Evolutionary conservation across 1,140 invertebrate species (phyloP).

Genomic region (Drosophila littoralis): DNA sequence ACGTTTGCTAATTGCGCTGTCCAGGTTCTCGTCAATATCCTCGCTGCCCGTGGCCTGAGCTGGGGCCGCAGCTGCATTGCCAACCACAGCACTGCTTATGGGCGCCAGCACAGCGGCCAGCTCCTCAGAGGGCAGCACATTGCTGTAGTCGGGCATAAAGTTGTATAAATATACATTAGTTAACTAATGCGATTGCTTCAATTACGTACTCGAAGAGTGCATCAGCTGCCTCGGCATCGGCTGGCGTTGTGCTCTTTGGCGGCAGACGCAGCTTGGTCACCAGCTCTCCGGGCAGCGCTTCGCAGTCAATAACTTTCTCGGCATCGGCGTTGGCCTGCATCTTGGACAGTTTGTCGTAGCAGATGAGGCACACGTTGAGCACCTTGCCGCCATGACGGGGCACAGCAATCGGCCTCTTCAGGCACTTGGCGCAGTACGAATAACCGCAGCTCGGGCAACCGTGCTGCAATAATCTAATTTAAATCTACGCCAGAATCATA

Average conservation of each 20-base stretch:
- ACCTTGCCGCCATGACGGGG: slow-evolving; percentile 66
- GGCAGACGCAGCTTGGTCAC: slow-evolving; percentile 55
- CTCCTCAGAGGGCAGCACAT: slow-evolving; percentile 54
- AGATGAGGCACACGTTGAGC: slow-evolving; percentile 74
- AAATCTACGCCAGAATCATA: not conserved
- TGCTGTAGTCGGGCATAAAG: slow-evolving; percentile 33
- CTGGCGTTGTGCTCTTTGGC: slow-evolving; percentile 50
- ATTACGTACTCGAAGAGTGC: slow-evolving; percentile 61
- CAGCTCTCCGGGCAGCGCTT: slow-evolving; percentile 68
- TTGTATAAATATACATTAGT: not conserved
- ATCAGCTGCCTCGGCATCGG: slow-evolving; percentile 63
- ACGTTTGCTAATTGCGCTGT: slow-evolving; percentile 85
- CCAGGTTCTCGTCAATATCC: slow-evolving; percentile 79
- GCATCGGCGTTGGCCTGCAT: slow-evolving; percentile 58
- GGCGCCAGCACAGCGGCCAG: slow-evolving; percentile 71
- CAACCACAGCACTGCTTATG: slow-evolving; percentile 48
- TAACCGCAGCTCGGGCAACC: slow-evolving; percentile 88
- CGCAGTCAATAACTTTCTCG: slow-evolving; percentile 69
- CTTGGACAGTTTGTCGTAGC: slow-evolving; percentile 73
- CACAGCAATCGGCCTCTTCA: slow-evolving; percentile 86
- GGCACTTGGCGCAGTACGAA: slow-evolving; percentile 88
- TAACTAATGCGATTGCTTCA: not conserved
- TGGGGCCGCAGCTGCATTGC: slow-evolving; percentile 58
- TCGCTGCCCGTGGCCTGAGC: slow-evolving; percentile 32
- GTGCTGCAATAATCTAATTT: slow-evolving; percentile 75